phyloP scores from a whole-genome alignment of 2,113 vertebrate genomes.

The Pelobates fuscus region DNA sequence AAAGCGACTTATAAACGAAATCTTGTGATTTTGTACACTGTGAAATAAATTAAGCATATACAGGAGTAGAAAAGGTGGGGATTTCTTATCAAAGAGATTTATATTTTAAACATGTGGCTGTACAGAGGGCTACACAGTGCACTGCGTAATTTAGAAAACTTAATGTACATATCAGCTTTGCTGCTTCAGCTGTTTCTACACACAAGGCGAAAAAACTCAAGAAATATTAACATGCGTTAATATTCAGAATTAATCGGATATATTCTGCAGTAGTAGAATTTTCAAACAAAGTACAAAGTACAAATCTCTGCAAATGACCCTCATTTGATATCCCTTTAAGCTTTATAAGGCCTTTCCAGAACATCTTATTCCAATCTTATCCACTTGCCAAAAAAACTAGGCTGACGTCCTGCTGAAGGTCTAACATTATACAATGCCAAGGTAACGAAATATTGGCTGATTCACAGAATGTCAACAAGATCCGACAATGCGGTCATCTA shows the following conservation, averaged over 20 bases:
- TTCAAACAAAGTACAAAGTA: neutral
- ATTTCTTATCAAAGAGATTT: no score
- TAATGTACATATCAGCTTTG: neutral
- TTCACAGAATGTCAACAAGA: no score
- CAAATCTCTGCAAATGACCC: conserved; percentile 3
- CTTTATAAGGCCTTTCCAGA: neutral
- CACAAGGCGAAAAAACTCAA: conserved; percentile 15
- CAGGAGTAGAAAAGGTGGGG: no score
- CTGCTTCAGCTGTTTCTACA: neutral
- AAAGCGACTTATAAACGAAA: no score
- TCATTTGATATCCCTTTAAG: conserved; percentile 14
- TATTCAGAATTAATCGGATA: conserved; percentile 1
- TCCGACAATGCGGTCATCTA: no score
- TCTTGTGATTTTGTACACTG: no score
- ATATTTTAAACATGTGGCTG: no score
- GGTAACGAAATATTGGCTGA: no score
- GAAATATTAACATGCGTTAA: neutral
- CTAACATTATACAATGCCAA: neutral
- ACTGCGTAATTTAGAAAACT: no score
- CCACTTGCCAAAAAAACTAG: conserved; percentile 2
- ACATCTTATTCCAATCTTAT: conserved; percentile 13
- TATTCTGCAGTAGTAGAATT: conserved; percentile 1
- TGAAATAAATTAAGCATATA: no score
- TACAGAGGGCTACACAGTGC: neutral
- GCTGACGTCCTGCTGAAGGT: neutral